Evolutionary conservation across 1,140 invertebrate species (phyloP), one percentile per base, ranked within the genome.

Genomic region (Nilaparvata lugens): DNA sequence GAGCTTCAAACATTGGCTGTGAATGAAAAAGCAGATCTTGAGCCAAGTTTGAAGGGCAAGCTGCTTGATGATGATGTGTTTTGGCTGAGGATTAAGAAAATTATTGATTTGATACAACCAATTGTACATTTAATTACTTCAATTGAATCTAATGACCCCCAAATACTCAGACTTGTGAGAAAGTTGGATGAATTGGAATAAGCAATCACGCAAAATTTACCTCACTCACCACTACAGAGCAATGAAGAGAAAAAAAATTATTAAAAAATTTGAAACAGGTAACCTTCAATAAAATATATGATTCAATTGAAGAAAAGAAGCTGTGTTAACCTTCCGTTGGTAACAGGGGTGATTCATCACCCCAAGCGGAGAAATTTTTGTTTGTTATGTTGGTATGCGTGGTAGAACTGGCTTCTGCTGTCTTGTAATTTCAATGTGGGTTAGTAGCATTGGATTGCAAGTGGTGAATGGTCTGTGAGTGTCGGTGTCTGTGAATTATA

Each of bases 31-130:
- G n/a, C n/a, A n/a, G n/a, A n/a, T n/a, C n/a, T n/a, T n/a, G n/a
- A n/a, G n/a, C n/a, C n/a, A n/a, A n/a, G n/a, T n/a, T n/a, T n/a
- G n/a, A n/a, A n/a, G n/a, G n/a, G n/a, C n/a, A n/a, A n/a, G n/a
- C n/a, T n/a, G n/a, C 45, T 64, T 9, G 40, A 55, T 38, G 53
- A 60, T 56, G 62, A 31, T 48, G 57, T 58, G 13, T 56, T 64
- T 56, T 64, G 58, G 62, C 19, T 35, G 5, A 56, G 54, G 21
- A 38, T 64, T 52, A 16, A 57, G 14, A 56, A 48, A 38, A 24
- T 61, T 23, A 55, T 56, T 21, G n/a, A 61, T n/a, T 14, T 64
- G 31, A 19, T 64, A 45, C 24, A 52, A 14, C 62, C 62, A 6
- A 61, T 61, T 48, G 42, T 56, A 45, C n/a, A 55, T 48, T 25